Conservation (phyloP, 1,140 invertebrate genomes). For the Trachymyrmex septentrionalis region DNA sequence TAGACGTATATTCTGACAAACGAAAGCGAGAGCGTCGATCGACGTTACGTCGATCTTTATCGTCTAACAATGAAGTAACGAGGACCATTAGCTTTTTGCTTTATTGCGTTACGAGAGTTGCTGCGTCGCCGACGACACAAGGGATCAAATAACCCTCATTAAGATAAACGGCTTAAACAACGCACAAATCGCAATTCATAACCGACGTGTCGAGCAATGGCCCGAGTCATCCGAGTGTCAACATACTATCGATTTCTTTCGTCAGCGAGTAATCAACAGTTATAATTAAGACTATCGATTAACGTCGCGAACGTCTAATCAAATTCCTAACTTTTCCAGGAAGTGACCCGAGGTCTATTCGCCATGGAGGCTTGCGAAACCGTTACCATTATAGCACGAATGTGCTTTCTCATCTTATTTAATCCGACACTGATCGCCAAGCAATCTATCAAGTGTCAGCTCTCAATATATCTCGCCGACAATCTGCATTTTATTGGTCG, state of each 20-base stretch:
- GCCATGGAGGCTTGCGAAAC: slow-evolving; percentile 41
- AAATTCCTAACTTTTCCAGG: slow-evolving; percentile 56
- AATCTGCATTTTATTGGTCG: slow-evolving; percentile 60
- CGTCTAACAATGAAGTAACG: slow-evolving; percentile 75
- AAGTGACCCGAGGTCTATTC: slow-evolving; percentile 25
- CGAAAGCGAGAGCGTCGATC: slow-evolving; percentile 19
- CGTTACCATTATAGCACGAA: slow-evolving; percentile 55
- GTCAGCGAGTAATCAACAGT: slow-evolving; percentile 13
- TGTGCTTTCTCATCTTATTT: slow-evolving; percentile 62
- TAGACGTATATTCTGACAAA: slow-evolving; percentile 53
- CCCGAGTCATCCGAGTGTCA: slow-evolving; percentile 13
- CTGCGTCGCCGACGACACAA: slow-evolving; percentile 70
- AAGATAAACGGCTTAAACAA: slow-evolving; percentile 75
- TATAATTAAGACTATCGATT: slow-evolving; percentile 59
- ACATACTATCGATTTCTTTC: slow-evolving; percentile 53
- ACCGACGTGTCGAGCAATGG: slow-evolving; percentile 34
- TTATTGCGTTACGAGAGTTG: slow-evolving; percentile 72
- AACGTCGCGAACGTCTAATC: slow-evolving; percentile 28
- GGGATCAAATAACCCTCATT: slow-evolving; percentile 76
- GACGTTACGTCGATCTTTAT: slow-evolving; percentile 73
- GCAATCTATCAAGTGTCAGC: slow-evolving; percentile 62
- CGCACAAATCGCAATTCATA: slow-evolving; percentile 52
- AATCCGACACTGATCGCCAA: slow-evolving; percentile 61
- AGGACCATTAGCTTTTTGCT: slow-evolving; percentile 76
- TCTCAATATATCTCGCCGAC: slow-evolving; percentile 54